phyloP scores from a whole-genome alignment of 2,797 vertebrate species.

The Cephalopachus bancanus region DNA sequence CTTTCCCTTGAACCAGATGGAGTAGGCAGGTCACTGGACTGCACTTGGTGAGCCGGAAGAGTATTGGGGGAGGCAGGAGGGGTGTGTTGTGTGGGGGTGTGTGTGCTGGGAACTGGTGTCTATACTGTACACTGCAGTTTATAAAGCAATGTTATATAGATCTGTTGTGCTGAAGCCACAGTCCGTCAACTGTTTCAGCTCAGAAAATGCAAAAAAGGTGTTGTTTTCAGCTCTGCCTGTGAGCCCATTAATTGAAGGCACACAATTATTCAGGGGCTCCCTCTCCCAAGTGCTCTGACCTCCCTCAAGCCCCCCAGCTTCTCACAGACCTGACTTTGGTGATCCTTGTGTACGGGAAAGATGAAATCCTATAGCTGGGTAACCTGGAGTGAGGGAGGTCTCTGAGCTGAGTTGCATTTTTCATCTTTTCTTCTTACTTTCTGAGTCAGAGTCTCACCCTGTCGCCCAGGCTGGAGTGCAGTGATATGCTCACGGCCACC shows the following conservation, averaged over 20 bases:
- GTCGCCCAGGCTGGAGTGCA: too few species aligned
- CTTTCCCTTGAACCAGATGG: not conserved
- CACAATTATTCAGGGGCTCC: not conserved
- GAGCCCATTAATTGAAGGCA: not conserved
- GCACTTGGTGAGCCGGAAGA: not conserved
- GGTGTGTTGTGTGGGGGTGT: not conserved
- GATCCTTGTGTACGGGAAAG: not conserved
- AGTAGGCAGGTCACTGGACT: not conserved
- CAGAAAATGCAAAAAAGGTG: constrained; percentile 40
- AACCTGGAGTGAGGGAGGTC: not conserved
- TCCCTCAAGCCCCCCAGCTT: not conserved
- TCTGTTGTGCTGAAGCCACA: not conserved
- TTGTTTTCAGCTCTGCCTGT: not conserved
- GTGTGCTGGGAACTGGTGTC: not conserved
- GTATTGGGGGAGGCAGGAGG: rapidly evolving
- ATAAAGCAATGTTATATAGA: not conserved
- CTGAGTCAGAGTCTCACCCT: too few species aligned
- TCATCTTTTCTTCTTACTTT: too few species aligned
- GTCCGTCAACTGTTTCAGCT: not conserved
- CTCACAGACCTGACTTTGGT: not conserved
- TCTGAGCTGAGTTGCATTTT: not conserved
- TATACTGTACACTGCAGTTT: not conserved
- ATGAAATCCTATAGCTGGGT: not conserved
- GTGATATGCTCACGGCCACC: too few species aligned
- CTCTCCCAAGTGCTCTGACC: not conserved